Base-by-base conservation (phyloP, 2,797 vertebrate species). In the Premnoplex brunnescens region DNA sequence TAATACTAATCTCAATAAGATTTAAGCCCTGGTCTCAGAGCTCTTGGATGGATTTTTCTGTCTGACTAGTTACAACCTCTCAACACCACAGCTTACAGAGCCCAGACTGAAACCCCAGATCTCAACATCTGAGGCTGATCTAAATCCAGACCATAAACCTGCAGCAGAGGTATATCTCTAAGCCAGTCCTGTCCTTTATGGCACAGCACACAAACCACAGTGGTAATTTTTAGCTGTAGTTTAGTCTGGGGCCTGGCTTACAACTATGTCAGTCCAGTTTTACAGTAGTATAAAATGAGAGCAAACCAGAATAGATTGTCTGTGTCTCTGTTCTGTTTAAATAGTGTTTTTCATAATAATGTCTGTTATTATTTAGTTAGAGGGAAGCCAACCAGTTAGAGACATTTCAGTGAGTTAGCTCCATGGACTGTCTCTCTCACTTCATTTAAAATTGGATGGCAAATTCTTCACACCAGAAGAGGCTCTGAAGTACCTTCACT, bases 141-240 rank as follows among this genome's bases (percentile, higher is more conserved):
- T 72, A 68, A 91, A 94, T 73, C 79, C 62, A 62, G 76, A 66
- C 64, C 66, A 77, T 66, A 93, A 91, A 94, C 73, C 55, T 88
- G 46, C 43, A 84, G 62, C 62, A 86, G 76, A 60, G 55, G 41
- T 48, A 15, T 67, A 41, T 23, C 26, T 80, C 59, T 80, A 77
- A 80, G 72, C 14, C 58, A 55, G 44, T 34, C 44, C 46, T 58
- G 30, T 54, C 49, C 48, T 72, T 78, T 58, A 43, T 10, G 30
- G 58, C n/a, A 60, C 56, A 87, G 63, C 49, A 52, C 54, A 74
- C 46, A 84, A 79, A 75, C 49, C 58, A n/a, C 54, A 75, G 6
- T 3, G 16, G 13, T 49, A 39, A 37, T 75, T 88, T 92, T 90
- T 37, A 48, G 28, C 8, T 1, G 0, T 37, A 51, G 36, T 81